Evolutionary conservation across 2,113 vertebrate species (phyloP).

Genomic region (Riparia riparia): DNA sequence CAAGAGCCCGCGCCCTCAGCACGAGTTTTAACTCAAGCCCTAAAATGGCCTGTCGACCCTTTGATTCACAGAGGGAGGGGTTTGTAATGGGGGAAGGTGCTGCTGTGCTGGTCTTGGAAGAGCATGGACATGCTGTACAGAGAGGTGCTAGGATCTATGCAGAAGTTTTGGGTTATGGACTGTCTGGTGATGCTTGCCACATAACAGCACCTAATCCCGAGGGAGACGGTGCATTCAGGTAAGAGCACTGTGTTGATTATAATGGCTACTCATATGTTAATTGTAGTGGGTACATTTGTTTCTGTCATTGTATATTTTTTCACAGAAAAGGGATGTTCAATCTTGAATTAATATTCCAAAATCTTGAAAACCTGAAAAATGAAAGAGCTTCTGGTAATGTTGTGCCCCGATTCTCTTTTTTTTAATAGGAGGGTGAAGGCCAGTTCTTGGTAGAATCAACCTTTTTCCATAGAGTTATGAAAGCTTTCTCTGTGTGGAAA

Average conservation of each 20-base stretch:
- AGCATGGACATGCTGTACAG: constrained; percentile 78
- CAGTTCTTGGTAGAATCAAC: neutral
- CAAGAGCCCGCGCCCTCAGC: constrained; percentile 90
- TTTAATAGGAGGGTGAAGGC: neutral
- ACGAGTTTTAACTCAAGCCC: constrained; percentile 87
- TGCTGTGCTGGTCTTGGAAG: constrained; percentile 90
- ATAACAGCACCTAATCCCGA: constrained; percentile 92
- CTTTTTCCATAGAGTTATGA: neutral
- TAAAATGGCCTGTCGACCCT: constrained; percentile 86
- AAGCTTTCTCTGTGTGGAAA: neutral
- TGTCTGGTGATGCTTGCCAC: constrained; percentile 95
- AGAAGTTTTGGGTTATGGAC: constrained; percentile 93
- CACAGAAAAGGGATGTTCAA: neutral
- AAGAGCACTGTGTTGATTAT: neutral
- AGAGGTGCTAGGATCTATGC: constrained; percentile 91
- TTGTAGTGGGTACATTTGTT: neutral
- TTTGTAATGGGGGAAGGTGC: constrained; percentile 98
- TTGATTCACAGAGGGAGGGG: constrained; percentile 91
- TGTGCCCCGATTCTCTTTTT: neutral
- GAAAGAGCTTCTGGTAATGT: neutral
- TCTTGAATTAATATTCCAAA: neutral
- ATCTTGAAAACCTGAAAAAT: neutral
- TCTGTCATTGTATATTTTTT: neutral
- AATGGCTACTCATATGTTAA: neutral
- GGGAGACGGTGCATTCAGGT: constrained; percentile 95